A percentile compares a stretch with the other conserved stretches of the same genome.
These are phyloP conservation scores for Choloepus didactylus DNA, from an alignment of 2,797 vertebrate genomes.

Conservation along the genomic window DNA sequence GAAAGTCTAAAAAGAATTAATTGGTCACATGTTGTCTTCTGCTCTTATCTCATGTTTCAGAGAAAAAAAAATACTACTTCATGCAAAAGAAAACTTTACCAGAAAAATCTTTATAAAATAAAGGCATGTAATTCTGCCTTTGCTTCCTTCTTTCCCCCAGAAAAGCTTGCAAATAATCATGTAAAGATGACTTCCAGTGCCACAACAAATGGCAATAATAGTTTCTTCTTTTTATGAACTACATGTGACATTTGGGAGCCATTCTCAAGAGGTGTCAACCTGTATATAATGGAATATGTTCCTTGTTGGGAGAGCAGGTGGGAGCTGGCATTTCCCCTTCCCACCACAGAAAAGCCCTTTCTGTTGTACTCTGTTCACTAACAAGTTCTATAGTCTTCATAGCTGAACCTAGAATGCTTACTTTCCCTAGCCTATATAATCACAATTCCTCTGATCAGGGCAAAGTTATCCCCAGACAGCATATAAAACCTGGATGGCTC, in stretches of 20 bases:
- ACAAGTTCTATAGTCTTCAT: slow-evolving; percentile 9
- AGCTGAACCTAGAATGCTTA: background rate
- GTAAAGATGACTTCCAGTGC: slow-evolving; percentile 30
- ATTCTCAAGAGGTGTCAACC: background rate
- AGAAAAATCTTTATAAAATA: slow-evolving; percentile 62
- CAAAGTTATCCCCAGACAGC: background rate
- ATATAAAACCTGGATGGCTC: background rate
- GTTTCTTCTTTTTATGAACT: slow-evolving; percentile 51
- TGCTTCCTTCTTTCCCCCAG: background rate
- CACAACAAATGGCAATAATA: slow-evolving; percentile 4
- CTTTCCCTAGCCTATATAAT: background rate
- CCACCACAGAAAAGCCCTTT: background rate
- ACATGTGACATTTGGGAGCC: slow-evolving; percentile 26
- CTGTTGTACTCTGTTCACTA: slow-evolving; percentile 30
- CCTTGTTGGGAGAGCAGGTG: background rate
- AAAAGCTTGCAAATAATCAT: slow-evolving; percentile 46
- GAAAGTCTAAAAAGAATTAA: slow-evolving; percentile 56
- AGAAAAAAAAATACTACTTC: slow-evolving; percentile 49
- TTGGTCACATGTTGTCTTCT: slow-evolving; percentile 25
- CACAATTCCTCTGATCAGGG: slow-evolving; percentile 1
- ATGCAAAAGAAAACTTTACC: slow-evolving; percentile 39
- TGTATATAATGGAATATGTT: slow-evolving; percentile 12
- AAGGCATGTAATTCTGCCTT: slow-evolving; percentile 53
- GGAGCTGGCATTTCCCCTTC: slow-evolving; percentile 3
- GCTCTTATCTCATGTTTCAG: slow-evolving; percentile 52